Evolutionary conservation across 2,113 vertebrate genomes (phyloP), one percentile per base, ranked within the genome.

Genomic region (Cyanistes caeruleus): DNA sequence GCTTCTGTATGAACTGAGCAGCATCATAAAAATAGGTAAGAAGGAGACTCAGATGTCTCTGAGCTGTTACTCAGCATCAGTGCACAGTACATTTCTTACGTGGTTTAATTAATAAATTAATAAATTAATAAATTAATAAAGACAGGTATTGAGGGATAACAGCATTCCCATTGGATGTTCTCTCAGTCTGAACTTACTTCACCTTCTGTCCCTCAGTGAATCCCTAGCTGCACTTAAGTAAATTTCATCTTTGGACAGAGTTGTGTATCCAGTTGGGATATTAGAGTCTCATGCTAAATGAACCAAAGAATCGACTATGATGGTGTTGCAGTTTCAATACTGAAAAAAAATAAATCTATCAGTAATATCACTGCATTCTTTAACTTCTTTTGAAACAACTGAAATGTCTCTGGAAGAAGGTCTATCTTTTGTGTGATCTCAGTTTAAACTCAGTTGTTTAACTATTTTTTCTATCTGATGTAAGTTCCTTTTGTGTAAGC

Each of bases 21-120:
- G 98, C 98, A 99, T 99, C 97, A 99, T 99, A 94, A 99, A 99
- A 97, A 98, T 98, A 98, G 99, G 99, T 99, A 97, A 98, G 98
- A 70, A 81, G 37, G 27, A 10, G 11, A 41, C 53, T 65, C 11
- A 6, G 4, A 23, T 24, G 11, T 67, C 53, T 77, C 87, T 53
- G 28, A 78, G 37, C 27, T 95, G 39, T 77, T 81, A 51, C 44
- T 70, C 43, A 30, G 31, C 15, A 63, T 44, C 43, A 58, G 13
- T 49, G 33, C 43, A 64, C 20, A 58, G 39, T 23, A 28, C 18
- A 30, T 82, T 83, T 87, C 65, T 87, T 79, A 39, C 0, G 1
- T 48, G 31, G 27, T 44, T 90, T 93, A 73, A 44, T 86, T 39
- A 39, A 39, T 39, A 39, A 73, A 44, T 86, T 68, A 69, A 55